Percentiles rank a stretch among this genome's conserved stretches.
phyloP scores from a whole-genome alignment of 2,113 vertebrate genomes.

The Arothron firmamentum region DNA sequence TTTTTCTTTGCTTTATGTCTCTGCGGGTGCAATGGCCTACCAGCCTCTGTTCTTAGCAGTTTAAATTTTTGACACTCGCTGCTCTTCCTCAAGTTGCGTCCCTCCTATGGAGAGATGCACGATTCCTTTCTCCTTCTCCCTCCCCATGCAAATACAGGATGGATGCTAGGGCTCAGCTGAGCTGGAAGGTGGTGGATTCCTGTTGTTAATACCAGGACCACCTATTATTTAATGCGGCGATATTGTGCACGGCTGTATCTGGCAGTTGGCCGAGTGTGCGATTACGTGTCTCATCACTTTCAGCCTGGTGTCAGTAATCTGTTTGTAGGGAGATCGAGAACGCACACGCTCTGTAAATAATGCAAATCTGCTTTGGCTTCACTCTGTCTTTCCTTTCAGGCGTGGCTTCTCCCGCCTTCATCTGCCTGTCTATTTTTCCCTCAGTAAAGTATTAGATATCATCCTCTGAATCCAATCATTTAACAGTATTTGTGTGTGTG shows the following conservation, averaged over 20 bases:
- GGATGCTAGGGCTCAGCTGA: conserved; percentile 4
- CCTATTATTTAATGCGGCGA: conserved; percentile 63
- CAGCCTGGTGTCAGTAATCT: conserved; percentile 64
- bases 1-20: conserved; percentile 25
- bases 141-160: conserved; percentile 33
- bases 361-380: conserved; percentile 69
- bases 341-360: conserved; percentile 67
- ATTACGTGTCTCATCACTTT: conserved; percentile 66
- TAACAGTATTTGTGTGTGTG: conserved; percentile 6
- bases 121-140: conserved; percentile 46
- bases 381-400: conserved; percentile 32
- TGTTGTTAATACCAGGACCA: conserved; percentile 41
- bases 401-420: conserved; percentile 11
- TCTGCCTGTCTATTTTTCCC: conserved; percentile 15
- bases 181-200: conserved; percentile 4
- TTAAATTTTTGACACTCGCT: conserved; percentile 51
- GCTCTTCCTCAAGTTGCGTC: conserved; percentile 41
- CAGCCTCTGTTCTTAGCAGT: conserved; percentile 47
- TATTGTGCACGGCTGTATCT: conserved; percentile 52
- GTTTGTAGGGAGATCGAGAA: conserved; percentile 59
- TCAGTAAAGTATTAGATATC: conserved; percentile 51
- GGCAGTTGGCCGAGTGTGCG: conserved; percentile 38
- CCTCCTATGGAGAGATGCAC: conserved; percentile 47
- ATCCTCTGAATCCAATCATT: conserved; percentile 43
- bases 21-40: conserved; percentile 30